Percentiles rank a stretch among this genome's conserved stretches.
Evolutionary conservation across 2,797 vertebrate genomes (phyloP).

Genomic region (Fistularia tabacaria): DNA sequence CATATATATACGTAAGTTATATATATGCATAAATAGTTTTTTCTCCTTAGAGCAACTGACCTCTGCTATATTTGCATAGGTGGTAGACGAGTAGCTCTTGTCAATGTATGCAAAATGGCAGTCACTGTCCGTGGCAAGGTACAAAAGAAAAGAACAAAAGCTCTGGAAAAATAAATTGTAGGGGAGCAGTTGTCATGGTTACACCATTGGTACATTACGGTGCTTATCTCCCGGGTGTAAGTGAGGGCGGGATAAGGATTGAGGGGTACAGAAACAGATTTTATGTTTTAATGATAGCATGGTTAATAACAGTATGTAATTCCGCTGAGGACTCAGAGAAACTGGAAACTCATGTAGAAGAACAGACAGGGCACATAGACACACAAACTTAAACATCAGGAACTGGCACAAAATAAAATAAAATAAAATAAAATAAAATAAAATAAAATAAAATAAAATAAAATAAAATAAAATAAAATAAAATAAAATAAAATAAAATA

Average conservation of each 20-base stretch:
- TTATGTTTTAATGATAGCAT: constrained; percentile 60
- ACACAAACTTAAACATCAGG: not conserved
- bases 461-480: not conserved
- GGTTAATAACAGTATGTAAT: constrained; percentile 58
- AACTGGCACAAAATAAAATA: not conserved
- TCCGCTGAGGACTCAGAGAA: constrained; percentile 24
- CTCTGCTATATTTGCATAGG: too few species aligned
- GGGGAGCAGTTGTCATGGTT: constrained; percentile 70
- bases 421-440: too few species aligned
- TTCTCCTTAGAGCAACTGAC: too few species aligned
- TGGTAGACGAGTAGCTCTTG: constrained; percentile 41
- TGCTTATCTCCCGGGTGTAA: constrained; percentile 43
- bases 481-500: too few species aligned
- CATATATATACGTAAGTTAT: too few species aligned
- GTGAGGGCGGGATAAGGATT: constrained; percentile 8
- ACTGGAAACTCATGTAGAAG: constrained; percentile 26
- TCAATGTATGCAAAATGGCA: constrained; percentile 27
- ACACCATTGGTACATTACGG: constrained; percentile 49
- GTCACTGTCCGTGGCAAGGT: not conserved
- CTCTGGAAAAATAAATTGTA: constrained; percentile 58
- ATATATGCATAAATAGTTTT: too few species aligned
- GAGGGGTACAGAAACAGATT: constrained; percentile 30
- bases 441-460: not conserved
- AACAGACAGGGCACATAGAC: constrained; percentile 7
- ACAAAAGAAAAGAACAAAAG: constrained; percentile 57